Percentiles rank a stretch among this genome's conserved stretches.
Conservation (phyloP, 2,888 invertebrate species). For the Diarsia rubi region DNA sequence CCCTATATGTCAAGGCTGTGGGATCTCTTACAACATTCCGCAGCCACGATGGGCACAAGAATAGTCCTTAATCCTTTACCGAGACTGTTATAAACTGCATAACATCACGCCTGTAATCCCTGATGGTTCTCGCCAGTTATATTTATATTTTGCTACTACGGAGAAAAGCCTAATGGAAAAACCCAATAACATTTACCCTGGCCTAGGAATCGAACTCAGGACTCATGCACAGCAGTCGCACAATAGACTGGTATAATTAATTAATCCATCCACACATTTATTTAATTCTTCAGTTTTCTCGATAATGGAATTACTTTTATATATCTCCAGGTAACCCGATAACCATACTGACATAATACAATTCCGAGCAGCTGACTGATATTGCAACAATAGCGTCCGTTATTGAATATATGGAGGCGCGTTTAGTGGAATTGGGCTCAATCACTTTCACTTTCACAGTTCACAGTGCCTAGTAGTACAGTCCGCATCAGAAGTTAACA, state of each 20-base stretch:
- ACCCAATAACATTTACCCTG: no score
- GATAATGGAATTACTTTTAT: not conserved
- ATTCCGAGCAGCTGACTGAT: slow-evolving; percentile 3
- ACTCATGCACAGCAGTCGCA: no score
- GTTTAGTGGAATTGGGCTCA: slow-evolving; percentile 18
- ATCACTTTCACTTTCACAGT: no score
- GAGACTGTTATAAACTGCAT: not conserved
- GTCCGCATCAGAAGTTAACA: no score
- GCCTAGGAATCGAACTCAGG: no score
- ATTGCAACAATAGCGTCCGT: slow-evolving; percentile 18
- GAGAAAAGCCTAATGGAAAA: no score
- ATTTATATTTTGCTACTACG: no score
- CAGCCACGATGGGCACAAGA: not conserved
- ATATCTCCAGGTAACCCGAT: not conserved
- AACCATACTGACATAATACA: slow-evolving; percentile 15
- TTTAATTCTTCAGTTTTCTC: not conserved
- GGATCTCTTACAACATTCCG: no score
- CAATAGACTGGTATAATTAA: not conserved
- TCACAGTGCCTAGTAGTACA: not conserved
- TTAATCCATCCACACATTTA: not conserved
- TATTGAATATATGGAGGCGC: slow-evolving; percentile 37
- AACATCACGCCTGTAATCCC: no score
- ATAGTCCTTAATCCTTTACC: not conserved
- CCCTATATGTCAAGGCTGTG: no score
- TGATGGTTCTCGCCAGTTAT: no score